Evolutionary conservation across 1,140 invertebrate species (phyloP), one percentile per base, ranked within the genome.

Genomic region (Euborellia annulipes): DNA sequence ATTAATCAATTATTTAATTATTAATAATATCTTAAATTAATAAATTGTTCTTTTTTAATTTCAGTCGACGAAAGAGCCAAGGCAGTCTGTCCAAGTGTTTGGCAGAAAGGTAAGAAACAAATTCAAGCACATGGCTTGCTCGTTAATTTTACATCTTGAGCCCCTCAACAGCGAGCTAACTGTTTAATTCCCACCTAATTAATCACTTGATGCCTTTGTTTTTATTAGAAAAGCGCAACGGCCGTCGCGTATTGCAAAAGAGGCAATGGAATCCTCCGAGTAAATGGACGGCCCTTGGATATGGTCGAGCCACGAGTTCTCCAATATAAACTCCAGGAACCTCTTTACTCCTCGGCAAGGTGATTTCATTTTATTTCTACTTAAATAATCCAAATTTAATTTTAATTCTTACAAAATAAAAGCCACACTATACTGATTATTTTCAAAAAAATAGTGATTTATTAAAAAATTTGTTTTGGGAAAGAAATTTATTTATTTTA

Each of bases 241-340:
- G 95, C 95, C 49, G 94, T 98, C 50, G 95, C 94, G 41, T 94
- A 96, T 62, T 98, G 93, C 71, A 98, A 96, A 66, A 74, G 82
- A 51, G 95, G 95, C 27, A 77, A 78, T 65, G 94, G 95, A 53
- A 76, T 87, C 51, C 74, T 98, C 38, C 78, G 87, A 53, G 93
- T 98, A 16, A 98, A 99, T 73, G 95, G 94, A 36, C 80, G 92
- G 47, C 94, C 94, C 3, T 69, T 98, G 48, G 92, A 95, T 55
- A 73, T 91, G 57, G 75, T 98, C 48, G 90, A 98, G 64, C 95
- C 95, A 42, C 78, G 86, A 61, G 80, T 95, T 54, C 76, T 98
- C 18, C 86, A 94, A 63, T 91, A 88, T 66, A 97, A 98, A 82
- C 72, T 99, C 21, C 84, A 93, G 64, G 96, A 99, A 69, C 96